Evolutionary conservation across 2,888 invertebrate species (phyloP), one percentile per base, ranked within the genome.

Genomic region (Diplolepis rosae): DNA sequence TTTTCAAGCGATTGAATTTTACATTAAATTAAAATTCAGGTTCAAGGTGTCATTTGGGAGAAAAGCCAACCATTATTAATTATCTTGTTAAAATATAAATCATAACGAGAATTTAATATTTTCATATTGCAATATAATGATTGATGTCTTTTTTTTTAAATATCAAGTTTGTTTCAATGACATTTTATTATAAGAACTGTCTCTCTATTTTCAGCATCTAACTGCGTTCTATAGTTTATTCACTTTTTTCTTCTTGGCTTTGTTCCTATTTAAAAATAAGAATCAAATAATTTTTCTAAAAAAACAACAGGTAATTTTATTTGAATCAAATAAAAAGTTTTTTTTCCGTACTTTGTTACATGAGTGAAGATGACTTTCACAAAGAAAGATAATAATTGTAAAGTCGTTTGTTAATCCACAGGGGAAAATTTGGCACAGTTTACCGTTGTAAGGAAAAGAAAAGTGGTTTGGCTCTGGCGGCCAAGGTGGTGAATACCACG

Each of bases 351-450:
- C n/a, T n/a, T n/a, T n/a, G n/a, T n/a, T n/a, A n/a, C n/a, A n/a
- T n/a, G n/a, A n/a, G n/a, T n/a, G n/a, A n/a, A n/a, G n/a, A n/a
- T n/a, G n/a, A n/a, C n/a, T n/a, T n/a, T n/a, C n/a, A n/a, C 5
- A n/a, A 6, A 18, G 11, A 7, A 30, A 3, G 18, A 35, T 32
- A 66, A 30, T 18, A 30, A 1, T 6, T 66, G 3, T 61, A 1
- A 30, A 48, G n/a, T 30, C 13, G 5, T 66, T 69, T 65, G 27
- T 39, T 54, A 30, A 69, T 77, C 71, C 66, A 27, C 61, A 98
- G 98, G 85, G 98, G 98, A 4, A 98, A 98, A 92, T 98, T 98
- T 89, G 98, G 98, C 73, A 97, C 97, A 42, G 98, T 99, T 50
- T 98, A 96, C 90, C 93, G 94, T 85, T 98, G 98, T 89, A 92